A percentile compares a stretch with the other conserved stretches of the same genome.
Conservation (phyloP, 2,113 vertebrate genomes). For the Pogonocichla stellata region DNA sequence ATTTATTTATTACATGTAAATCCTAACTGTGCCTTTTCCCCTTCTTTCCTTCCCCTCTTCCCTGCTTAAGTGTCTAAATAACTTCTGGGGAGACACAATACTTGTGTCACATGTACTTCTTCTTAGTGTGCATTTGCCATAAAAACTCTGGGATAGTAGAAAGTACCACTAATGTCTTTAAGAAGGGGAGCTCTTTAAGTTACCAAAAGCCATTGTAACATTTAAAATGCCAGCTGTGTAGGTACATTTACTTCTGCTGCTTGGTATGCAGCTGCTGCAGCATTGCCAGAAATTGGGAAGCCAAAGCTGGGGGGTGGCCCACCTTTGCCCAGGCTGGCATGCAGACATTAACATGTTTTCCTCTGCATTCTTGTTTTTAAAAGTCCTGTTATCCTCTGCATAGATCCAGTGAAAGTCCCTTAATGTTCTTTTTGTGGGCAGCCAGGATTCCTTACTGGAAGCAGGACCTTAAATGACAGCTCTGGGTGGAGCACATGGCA, state of each 20-base stretch:
- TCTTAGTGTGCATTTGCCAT: neutral
- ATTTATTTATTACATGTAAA: neutral
- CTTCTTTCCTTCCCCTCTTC: neutral
- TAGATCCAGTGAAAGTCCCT: neutral
- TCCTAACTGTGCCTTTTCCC: neutral
- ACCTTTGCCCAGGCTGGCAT: neutral
- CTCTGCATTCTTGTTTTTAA: neutral
- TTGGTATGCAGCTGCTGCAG: accelerated
- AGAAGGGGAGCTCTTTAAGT: neutral
- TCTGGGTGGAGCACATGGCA: neutral
- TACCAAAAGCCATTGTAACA: neutral
- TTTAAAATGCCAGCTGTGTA: neutral
- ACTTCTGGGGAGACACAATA: neutral
- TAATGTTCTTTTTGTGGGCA: neutral
- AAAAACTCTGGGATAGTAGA: neutral
- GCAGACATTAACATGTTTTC: neutral
- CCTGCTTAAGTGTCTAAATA: neutral
- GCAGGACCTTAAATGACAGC: neutral
- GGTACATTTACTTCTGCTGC: neutral
- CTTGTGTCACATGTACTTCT: neutral
- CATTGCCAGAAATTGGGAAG: neutral
- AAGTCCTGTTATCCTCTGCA: neutral
- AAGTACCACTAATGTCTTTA: neutral
- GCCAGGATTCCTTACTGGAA: neutral
- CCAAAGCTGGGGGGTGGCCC: neutral